phyloP scores from a whole-genome alignment of 1,140 invertebrate genomes.

The Leptonema lineaticorne region DNA sequence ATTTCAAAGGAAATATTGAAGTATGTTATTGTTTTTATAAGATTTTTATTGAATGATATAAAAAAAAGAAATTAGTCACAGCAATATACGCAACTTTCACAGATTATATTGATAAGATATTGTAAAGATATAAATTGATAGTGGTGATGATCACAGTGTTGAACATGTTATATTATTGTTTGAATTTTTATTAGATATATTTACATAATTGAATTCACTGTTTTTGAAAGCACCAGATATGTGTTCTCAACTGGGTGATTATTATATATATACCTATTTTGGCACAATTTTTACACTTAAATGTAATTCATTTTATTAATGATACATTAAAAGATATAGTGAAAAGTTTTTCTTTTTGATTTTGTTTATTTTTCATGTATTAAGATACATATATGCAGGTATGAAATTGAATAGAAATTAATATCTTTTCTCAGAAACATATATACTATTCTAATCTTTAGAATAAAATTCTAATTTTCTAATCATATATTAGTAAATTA shows the following conservation, averaged over 20 bases:
- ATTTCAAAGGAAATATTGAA: constrained; percentile 18
- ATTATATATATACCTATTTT: constrained; percentile 11
- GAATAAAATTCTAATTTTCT: too few relatives aligned
- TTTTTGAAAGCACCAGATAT: constrained; percentile 35
- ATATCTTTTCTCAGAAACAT: background rate
- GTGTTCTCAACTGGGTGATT: constrained; percentile 25
- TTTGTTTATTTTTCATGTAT: background rate
- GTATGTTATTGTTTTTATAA: constrained; percentile 23
- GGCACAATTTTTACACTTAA: constrained; percentile 22
- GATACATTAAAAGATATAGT: background rate
- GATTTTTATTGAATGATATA: constrained; percentile 23
- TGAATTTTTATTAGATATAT: constrained; percentile 30
- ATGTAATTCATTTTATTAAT: background rate
- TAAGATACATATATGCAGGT: background rate
- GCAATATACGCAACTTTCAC: constrained; percentile 22
- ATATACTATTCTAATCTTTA: too few relatives aligned
- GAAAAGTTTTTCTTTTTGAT: background rate
- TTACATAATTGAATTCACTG: constrained; percentile 37
- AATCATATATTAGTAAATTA: too few relatives aligned
- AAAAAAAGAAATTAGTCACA: constrained; percentile 17
- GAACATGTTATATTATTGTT: constrained; percentile 27
- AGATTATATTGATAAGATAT: constrained; percentile 18
- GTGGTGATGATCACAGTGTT: constrained; percentile 27
- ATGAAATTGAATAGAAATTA: background rate
- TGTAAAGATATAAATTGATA: constrained; percentile 19